phyloP scores from a whole-genome alignment of 2,888 invertebrate species.

The Subacronicta megacephala region DNA sequence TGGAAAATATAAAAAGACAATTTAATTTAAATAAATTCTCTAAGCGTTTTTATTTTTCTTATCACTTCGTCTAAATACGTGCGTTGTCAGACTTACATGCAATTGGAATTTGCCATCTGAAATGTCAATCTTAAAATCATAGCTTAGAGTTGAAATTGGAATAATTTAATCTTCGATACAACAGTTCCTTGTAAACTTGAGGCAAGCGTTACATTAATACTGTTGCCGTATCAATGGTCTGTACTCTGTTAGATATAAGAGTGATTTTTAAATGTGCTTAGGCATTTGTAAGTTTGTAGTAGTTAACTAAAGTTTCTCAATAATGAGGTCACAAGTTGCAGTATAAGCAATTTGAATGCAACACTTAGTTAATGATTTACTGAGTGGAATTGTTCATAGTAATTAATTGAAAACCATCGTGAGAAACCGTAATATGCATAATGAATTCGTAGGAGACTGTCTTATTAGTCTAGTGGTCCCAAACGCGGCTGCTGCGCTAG shows the following conservation, averaged over 20 bases:
- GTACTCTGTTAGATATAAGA: accelerated
- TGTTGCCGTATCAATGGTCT: constrained; percentile 4
- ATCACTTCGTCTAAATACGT: constrained; percentile 35
- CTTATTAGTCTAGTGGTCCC: too few species aligned
- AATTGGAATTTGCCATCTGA: neutral
- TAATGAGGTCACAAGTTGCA: constrained; percentile 65
- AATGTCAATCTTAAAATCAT: constrained; percentile 5
- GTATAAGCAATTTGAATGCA: constrained; percentile 50
- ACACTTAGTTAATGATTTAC: constrained; percentile 55
- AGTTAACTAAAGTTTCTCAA: constrained; percentile 48
- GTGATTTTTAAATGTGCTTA: constrained; percentile 2
- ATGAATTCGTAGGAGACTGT: too few species aligned
- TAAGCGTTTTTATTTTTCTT: constrained; percentile 23
- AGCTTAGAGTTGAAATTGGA: constrained; percentile 7
- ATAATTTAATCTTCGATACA: constrained; percentile 20
- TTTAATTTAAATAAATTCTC: constrained; percentile 43
- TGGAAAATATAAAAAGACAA: constrained; percentile 45
- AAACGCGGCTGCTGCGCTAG: too few species aligned
- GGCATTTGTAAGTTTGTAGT: constrained; percentile 3
- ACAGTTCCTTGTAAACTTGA: constrained; percentile 29
- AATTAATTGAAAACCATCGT: constrained; percentile 9
- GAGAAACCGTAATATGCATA: neutral
- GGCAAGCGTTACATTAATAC: constrained; percentile 9
- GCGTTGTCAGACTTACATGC: constrained; percentile 21
- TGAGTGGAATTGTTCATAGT: constrained; percentile 34